phyloP scores from a whole-genome alignment of 2,113 vertebrate genomes.

The Bos taurus region ARS-UCD2.0 NC_037357.1:132447501-132448000 shows the following conservation, averaged over 20 bases:
- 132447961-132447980: background rate
- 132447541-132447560: background rate
- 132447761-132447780: background rate
- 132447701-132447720: background rate
- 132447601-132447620: background rate
- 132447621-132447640: background rate
- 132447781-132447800: background rate
- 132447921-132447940: background rate
- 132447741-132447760: background rate
- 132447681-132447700: background rate
- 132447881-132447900: background rate
- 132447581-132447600: background rate
- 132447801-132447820: background rate
- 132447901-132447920: background rate
- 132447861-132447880: background rate
- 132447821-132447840: background rate
- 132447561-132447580: background rate
- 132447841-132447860: background rate
- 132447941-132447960: background rate
- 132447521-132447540: background rate
- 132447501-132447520: background rate
- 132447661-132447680: background rate
- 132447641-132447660: background rate
- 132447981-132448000: background rate
- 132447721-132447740: background rate